Percentiles rank a stretch among this genome's conserved stretches.
Evolutionary conservation across 2,888 invertebrate genomes (phyloP).

Genomic region (Xylota segnis): DNA sequence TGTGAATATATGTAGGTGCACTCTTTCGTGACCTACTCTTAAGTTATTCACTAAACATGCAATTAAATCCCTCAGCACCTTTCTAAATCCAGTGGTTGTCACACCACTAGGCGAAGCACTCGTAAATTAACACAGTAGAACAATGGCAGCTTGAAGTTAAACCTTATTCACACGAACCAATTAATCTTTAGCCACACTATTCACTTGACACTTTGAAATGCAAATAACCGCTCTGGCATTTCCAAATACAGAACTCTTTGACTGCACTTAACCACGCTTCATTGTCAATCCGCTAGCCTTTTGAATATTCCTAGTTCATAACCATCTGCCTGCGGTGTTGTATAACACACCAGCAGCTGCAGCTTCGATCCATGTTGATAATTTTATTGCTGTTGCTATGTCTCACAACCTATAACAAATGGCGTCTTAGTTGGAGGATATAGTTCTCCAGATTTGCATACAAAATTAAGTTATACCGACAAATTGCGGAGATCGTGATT

Average conservation of each 20-base stretch:
- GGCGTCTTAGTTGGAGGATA: neutral
- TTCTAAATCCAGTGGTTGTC: neutral
- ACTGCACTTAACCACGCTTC: neutral
- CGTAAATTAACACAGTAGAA: neutral
- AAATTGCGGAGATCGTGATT: neutral
- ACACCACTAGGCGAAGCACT: neutral
- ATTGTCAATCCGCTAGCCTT: neutral
- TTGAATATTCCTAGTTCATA: neutral
- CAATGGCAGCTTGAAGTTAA: conserved; percentile 1
- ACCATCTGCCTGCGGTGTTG: neutral
- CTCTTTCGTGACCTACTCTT: neutral
- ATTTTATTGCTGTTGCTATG: neutral
- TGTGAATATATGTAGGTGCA: too few relatives aligned
- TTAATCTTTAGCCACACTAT: neutral
- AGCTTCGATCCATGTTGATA: neutral
- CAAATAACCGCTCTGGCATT: neutral
- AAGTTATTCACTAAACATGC: neutral
- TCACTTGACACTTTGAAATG: conserved; percentile 1
- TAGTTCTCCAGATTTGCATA: neutral
- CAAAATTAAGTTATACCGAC: neutral
- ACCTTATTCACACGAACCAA: neutral
- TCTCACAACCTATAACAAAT: neutral
- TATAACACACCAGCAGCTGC: neutral
- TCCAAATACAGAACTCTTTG: neutral
- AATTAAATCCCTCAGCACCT: neutral